Evolutionary conservation across 1,140 invertebrate species (phyloP), one percentile per base, ranked within the genome.

Genomic region (Calosoma granatense): DNA sequence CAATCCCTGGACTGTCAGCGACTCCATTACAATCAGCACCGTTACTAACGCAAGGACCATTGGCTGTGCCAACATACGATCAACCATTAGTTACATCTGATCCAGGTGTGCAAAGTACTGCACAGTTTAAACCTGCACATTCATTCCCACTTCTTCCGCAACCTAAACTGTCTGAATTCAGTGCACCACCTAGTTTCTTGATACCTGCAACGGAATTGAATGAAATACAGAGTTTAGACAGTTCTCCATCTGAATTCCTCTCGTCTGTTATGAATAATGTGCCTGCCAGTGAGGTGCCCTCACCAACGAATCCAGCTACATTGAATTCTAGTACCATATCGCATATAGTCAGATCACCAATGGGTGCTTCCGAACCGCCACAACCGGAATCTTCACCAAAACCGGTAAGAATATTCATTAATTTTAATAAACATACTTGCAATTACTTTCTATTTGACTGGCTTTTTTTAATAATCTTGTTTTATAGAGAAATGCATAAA

Each of bases 1-100:
- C 62, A 56, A 61, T 71, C 43, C 73, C 73, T 17, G 71, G 72
- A 12, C 54, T 74, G 17, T 59, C 60, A 53, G 55, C 61, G 47
- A 51, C 26, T 19, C 20, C 58, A 14, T 55, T 55, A 9, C 52
- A 58, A 56, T 54, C 39, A 56, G 57, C 22, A 47, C 22, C 11
- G 9, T 19, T 19, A 54, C 17, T 47, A 17, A 47, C 15, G 9
- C 41, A 47, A 47, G 17, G 3, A 6, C 41, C 41, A n/a, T 36
- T 36, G n/a, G 26, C n/a, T 36, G 26, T 36, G n/a, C 26, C 26
- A 9, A 6, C n/a, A 36, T 36, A 6, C n/a, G 26, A 6, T 9
- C 6, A 36, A 36, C 26, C 26, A 36, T n/a, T n/a, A 36, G 6
- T 36, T 36, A 36, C n/a, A 36, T 36, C n/a, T 36, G n/a, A 36